Percentiles rank a stretch among this genome's conserved stretches.
phyloP scores from a whole-genome alignment of 2,113 vertebrate species.

The Phaethon lepturus region DNA sequence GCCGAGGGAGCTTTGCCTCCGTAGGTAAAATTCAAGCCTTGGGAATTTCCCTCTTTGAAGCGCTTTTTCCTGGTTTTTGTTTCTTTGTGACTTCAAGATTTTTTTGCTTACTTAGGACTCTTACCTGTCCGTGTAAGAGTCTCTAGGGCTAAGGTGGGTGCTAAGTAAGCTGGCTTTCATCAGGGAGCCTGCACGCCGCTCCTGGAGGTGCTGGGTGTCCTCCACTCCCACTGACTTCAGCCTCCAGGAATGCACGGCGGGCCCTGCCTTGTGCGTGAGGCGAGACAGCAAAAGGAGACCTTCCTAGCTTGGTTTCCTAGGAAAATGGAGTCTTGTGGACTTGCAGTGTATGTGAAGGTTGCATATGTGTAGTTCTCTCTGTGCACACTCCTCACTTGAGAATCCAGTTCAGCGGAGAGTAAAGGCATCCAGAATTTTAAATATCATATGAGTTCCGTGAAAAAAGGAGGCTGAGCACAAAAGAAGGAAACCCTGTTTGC shows the following conservation, averaged over 20 bases:
- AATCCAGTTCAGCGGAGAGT: not conserved
- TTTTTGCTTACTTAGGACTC: not conserved
- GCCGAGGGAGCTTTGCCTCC: accelerated
- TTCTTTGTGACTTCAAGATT: not conserved
- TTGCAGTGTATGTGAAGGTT: accelerated
- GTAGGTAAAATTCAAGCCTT: not conserved
- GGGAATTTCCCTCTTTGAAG: conserved; percentile 27
- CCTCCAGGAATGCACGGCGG: not conserved
- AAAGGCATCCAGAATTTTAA: not conserved
- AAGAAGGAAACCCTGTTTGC: not conserved
- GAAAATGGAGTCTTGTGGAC: no score
- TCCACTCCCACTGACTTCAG: not conserved
- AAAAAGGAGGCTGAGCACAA: not conserved
- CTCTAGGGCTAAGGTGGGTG: not conserved
- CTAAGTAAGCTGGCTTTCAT: not conserved
- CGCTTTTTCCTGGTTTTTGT: not conserved
- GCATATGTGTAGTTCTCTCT: accelerated
- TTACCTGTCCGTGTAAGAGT: not conserved
- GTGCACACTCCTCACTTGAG: accelerated
- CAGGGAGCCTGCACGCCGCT: not conserved
- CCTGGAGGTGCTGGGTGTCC: not conserved
- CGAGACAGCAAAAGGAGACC: not conserved
- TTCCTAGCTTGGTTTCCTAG: not conserved
- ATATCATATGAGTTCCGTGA: not conserved
- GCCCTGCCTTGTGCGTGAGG: not conserved